A percentile compares a stretch with the other conserved stretches of the same genome.
These are phyloP conservation scores for Cnemophilus loriae DNA, from an alignment of 2,113 vertebrate genomes.

Conservation along the genomic window DNA sequence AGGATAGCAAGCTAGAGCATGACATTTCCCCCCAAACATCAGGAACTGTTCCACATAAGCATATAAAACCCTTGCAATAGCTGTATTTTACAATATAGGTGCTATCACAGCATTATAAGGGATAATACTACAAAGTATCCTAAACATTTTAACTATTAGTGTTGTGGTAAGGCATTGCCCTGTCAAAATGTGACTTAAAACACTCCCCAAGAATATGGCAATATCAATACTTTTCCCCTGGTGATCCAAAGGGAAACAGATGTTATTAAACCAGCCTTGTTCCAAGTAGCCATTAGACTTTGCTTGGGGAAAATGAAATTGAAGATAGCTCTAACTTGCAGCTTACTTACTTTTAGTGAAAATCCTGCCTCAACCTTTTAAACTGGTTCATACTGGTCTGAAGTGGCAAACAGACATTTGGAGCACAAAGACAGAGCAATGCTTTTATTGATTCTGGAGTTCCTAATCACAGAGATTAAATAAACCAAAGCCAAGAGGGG, in stretches of 20 bases:
- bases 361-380: not conserved
- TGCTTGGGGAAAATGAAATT: not conserved
- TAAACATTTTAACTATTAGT: not conserved
- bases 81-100: not conserved
- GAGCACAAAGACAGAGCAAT: not conserved
- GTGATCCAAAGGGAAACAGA: slow-evolving; percentile 21
- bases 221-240: slow-evolving; percentile 2
- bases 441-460: not conserved
- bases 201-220: slow-evolving; percentile 11
- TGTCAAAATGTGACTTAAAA: slow-evolving; percentile 39
- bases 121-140: not conserved
- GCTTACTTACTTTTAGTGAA: not conserved
- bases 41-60: not conserved
- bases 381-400: not conserved
- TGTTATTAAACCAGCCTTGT: slow-evolving; percentile 44
- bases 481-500: not conserved
- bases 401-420: not conserved
- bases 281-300: not conserved
- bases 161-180: not conserved
- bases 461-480: not conserved
- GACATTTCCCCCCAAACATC: not conserved
- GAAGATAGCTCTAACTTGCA: not conserved
- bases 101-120: not conserved
- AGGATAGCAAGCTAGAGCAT: not conserved
- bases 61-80: not conserved